Conservation (phyloP, 2,888 invertebrate species). For the Callimorpha dominula region DNA sequence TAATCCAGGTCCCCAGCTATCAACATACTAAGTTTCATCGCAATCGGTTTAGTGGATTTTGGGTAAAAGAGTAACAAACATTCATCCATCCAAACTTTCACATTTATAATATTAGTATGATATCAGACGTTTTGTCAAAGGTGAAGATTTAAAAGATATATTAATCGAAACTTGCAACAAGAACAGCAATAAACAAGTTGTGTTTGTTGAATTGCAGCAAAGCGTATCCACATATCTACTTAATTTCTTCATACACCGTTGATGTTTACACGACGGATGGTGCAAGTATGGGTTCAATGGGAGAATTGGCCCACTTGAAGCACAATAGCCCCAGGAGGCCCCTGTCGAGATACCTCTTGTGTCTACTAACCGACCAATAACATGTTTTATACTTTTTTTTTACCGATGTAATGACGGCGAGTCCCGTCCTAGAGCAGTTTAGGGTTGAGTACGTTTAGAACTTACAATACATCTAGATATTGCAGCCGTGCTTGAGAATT, state of each 20-base stretch:
- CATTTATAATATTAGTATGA: too few species aligned
- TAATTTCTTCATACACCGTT: constrained; percentile 36
- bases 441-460: constrained; percentile 31
- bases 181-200: too few species aligned
- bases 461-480: constrained; percentile 7
- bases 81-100: too few species aligned
- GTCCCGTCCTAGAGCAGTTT: constrained; percentile 17
- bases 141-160: too few species aligned
- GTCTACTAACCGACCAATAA: constrained; percentile 59
- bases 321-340: constrained; percentile 68
- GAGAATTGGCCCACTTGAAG: constrained; percentile 83
- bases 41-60: too few species aligned
- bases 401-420: constrained; percentile 44
- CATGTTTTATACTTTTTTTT: constrained; percentile 56
- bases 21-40: too few species aligned
- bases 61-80: too few species aligned
- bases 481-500: not conserved
- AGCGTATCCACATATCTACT: constrained; percentile 52
- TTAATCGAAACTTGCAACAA: too few species aligned
- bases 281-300: constrained; percentile 77
- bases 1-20: too few species aligned
- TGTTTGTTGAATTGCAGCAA: not conserved
- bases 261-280: constrained; percentile 82
- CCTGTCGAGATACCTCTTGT: constrained; percentile 70
- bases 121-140: not conserved